phyloP scores from a whole-genome alignment of 1,140 invertebrate genomes.

The Bombus soroeensis region DNA sequence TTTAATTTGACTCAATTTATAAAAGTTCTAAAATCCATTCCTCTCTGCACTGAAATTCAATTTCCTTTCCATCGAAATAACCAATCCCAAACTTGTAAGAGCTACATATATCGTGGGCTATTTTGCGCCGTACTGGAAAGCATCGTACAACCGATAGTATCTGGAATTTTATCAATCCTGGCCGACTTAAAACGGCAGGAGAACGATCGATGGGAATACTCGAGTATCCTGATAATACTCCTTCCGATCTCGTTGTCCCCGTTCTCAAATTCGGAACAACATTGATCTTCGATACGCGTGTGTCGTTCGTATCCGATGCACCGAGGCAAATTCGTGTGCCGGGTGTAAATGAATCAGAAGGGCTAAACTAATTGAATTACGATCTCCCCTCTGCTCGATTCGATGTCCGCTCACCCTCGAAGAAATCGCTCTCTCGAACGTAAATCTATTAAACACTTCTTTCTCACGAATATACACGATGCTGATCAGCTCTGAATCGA shows the following conservation, averaged over 20 bases:
- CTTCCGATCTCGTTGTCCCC: not conserved
- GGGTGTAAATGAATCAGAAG: constrained; percentile 52
- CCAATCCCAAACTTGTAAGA: not conserved
- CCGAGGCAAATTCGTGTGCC: constrained; percentile 24
- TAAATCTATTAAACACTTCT: constrained; percentile 51
- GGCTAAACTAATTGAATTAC: constrained; percentile 48
- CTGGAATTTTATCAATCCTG: not conserved
- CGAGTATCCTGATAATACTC: not conserved
- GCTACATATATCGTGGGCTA: too few relatives aligned
- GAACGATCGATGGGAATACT: not conserved
- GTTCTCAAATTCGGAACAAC: not conserved
- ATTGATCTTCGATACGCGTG: not conserved
- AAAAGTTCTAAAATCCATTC: too few relatives aligned
- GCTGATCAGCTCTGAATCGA: constrained; percentile 34
- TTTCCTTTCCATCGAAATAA: not conserved
- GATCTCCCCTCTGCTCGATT: constrained; percentile 21
- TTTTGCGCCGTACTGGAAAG: not conserved
- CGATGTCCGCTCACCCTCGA: constrained; percentile 26
- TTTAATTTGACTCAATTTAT: too few relatives aligned
- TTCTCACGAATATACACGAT: constrained; percentile 26
- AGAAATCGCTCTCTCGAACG: constrained; percentile 31
- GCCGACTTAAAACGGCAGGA: not conserved
- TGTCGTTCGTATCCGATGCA: not conserved
- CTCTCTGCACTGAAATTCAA: too few relatives aligned
- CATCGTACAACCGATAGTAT: not conserved